Base-by-base conservation (phyloP, 2,113 vertebrate genomes). In the Conger conger region DNA sequence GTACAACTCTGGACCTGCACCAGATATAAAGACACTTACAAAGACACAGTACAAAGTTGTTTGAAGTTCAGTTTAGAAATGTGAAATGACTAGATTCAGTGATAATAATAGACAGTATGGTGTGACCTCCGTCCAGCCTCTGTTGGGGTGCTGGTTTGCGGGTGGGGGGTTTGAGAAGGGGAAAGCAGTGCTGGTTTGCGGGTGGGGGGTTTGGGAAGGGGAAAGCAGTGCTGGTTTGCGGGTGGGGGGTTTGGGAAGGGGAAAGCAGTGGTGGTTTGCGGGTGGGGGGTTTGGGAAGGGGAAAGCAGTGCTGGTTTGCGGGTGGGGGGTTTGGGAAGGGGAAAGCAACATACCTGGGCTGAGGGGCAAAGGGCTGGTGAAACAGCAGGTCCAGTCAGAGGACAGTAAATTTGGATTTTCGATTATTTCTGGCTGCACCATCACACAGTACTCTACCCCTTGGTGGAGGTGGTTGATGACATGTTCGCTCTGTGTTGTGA, bases 381-480 rank as follows among this genome's bases (percentile, higher is more conserved):
- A 54, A 38, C 17, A 33, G 78, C 83, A 84, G 53, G 30, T 38
- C 83, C 42, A 90, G 0, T 6, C 9, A 3, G 93, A 93, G 0
- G 50, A n/a, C 23, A 0, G 0, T 0, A 33, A 77, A 13, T 90
- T 79, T 1, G 0, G 0, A 15, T 89, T 90, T 0, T 0, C 0
- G 0, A 0, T 0, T 7, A 0, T 38, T 0, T 7, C 0, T 0
- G 80, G 60, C 1, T 42, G 0, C 33, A 92, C 91, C 63, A 63
- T 27, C 0, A 94, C 76, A 79, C 94, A 95, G 87, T 94, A 95
- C 83, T 92, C 45, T 0, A 13, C 36, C 0, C 84, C 89, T 0
- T 0, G 20, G 79, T 91, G 20, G 1, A 94, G 17, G 18, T 92
- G 82, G 0, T 0, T 0, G 0, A 94, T 1, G 4, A 17, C 89